Evolutionary conservation across 2,797 vertebrate species (phyloP).

Genomic region (Dallia pectoralis): DNA sequence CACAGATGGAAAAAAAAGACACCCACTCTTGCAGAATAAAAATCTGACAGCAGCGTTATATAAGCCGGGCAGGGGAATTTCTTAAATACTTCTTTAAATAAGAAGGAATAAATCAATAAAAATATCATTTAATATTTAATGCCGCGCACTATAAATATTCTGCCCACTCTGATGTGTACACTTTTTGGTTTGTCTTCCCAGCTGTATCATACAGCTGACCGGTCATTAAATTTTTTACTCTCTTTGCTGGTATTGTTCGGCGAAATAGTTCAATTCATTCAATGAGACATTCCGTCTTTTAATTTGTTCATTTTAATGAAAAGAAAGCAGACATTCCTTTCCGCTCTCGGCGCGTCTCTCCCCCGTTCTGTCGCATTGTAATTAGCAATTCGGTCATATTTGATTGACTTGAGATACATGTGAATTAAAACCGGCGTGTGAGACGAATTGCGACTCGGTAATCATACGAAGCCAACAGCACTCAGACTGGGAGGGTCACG

Average conservation of each 20-base stretch:
- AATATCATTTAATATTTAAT: neutral
- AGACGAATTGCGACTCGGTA: neutral
- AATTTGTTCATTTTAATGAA: neutral
- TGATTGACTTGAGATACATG: conserved; percentile 1
- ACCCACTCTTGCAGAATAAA: neutral
- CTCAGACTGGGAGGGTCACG: neutral
- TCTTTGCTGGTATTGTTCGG: neutral
- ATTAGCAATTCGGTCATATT: neutral
- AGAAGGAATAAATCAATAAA: neutral
- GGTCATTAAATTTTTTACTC: neutral
- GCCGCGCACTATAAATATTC: neutral
- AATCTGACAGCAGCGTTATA: neutral
- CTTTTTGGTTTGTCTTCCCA: neutral
- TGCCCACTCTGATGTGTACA: neutral
- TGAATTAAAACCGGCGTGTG: neutral
- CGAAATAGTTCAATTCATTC: neutral
- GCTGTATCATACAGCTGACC: neutral
- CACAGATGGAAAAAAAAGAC: neutral
- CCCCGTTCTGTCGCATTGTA: neutral
- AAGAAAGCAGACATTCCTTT: neutral
- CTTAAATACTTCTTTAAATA: neutral
- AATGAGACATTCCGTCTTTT: neutral
- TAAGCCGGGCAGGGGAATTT: neutral
- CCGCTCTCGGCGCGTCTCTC: neutral
- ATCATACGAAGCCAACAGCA: neutral